Evolutionary conservation across 2,113 vertebrate species (phyloP), one percentile per base, ranked within the genome.

Genomic region (Catagonus wagneri): DNA sequence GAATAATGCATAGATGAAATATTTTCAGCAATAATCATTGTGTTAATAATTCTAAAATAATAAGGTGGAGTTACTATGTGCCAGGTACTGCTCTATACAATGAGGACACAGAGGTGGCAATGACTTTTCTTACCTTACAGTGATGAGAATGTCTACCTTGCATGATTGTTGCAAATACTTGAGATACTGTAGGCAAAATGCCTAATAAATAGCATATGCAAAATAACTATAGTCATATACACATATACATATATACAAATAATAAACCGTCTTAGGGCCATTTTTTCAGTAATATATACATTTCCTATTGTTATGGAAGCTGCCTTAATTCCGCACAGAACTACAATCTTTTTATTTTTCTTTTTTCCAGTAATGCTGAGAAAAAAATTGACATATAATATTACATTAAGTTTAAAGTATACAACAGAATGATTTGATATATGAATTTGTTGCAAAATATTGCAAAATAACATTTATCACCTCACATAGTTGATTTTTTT

Each of bases 241-340:
- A 34, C 11, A 34, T 80, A 16, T 76, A 61, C 23, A 12, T 23
- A 84, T 16, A 74, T 63, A 44, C 44, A 90, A 72, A 50, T 32
- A 85, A 58, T 72, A 9, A 66, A 81, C 60, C 58, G 11, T 80
- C 20, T 34, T 56, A 60, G 23, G 76, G 50, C 9, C 10, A 93
- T 93, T 74, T 96, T 22, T 87, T 81, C 11, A 68, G 15, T 74
- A 85, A 80, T 52, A 61, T 75, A 63, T 81, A 63, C 23, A 74
- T 90, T 32, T 19, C 17, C 20, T 81, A 86, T 52, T 86, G 25
- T 72, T 85, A 79, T 93, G 34, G 88, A 83, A 93, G 15, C 56
- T 54, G 19, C n/a, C 36, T 88, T 60, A 71, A 72, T 65, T 66
- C 50, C 36, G 66, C 17, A 87, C 9, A n/a, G 80, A 87, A 50